Conservation (phyloP, 1,140 invertebrate genomes). For the Dryas iulia region DNA sequence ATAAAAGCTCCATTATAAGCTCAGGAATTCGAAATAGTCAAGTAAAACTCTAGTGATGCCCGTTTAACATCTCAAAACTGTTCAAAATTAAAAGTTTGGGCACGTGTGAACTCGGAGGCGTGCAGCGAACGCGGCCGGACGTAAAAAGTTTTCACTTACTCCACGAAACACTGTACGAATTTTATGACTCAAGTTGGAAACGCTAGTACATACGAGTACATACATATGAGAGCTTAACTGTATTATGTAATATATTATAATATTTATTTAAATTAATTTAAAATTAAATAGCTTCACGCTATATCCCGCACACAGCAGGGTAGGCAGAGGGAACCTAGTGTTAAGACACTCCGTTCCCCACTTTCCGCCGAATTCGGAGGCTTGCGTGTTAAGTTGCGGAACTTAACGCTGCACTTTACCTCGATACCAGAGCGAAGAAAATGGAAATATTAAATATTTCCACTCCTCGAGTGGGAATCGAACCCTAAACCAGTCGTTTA, state of each 20-base stretch:
- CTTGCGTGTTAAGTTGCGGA: too few relatives aligned
- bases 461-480: too few relatives aligned
- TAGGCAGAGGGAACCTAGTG: too few relatives aligned
- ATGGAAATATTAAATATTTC: too few relatives aligned
- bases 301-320: too few relatives aligned
- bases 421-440: too few relatives aligned
- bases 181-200: background rate
- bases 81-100: slow-evolving; percentile 23
- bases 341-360: too few relatives aligned
- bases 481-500: too few relatives aligned
- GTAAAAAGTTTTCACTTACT: slow-evolving; percentile 24
- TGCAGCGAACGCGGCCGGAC: slow-evolving; percentile 14
- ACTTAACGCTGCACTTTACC: too few relatives aligned
- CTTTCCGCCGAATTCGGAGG: too few relatives aligned
- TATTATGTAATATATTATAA: background rate
- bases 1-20: slow-evolving; percentile 15
- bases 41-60: slow-evolving; percentile 16
- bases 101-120: slow-evolving; percentile 18
- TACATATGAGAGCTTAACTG: background rate
- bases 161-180: background rate
- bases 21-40: slow-evolving; percentile 7
- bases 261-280: too few relatives aligned
- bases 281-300: too few relatives aligned
- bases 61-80: slow-evolving; percentile 24
- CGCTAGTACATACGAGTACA: background rate